phyloP scores from a whole-genome alignment of 2,113 vertebrate genomes.

The Saccopteryx leptura region DNA sequence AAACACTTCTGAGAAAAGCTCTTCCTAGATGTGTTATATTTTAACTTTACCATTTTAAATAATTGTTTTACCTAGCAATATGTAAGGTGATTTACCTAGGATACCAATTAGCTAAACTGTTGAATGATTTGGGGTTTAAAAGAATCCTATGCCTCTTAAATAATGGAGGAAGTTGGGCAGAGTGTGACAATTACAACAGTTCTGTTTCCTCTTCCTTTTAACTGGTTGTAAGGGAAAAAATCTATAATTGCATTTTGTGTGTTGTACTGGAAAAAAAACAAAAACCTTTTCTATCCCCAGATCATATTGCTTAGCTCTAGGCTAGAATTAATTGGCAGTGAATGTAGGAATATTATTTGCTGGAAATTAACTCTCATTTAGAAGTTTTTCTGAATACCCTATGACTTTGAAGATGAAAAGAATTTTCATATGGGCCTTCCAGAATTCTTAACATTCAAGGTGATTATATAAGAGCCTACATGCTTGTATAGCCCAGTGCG shows the following conservation, averaged over 20 bases:
- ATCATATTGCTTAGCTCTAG: conserved; percentile 71
- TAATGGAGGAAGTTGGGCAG: conserved; percentile 24
- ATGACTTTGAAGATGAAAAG: conserved; percentile 34
- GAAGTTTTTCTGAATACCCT: conserved; percentile 50
- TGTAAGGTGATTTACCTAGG: conserved; percentile 39
- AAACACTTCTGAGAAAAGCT: conserved; percentile 54
- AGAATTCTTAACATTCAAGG: conserved; percentile 39
- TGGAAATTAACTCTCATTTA: conserved; percentile 66
- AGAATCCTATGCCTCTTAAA: conserved; percentile 53
- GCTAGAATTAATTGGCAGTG: conserved; percentile 71
- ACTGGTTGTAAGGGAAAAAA: conserved; percentile 42
- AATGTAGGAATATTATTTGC: conserved; percentile 22
- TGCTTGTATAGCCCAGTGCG: background rate
- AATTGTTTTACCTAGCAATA: background rate
- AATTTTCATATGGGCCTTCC: conserved; percentile 40
- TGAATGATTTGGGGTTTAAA: conserved; percentile 57
- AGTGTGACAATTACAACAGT: conserved; percentile 42
- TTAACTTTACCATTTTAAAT: conserved; percentile 57
- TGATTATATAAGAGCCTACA: conserved; percentile 8
- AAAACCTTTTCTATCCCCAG: background rate
- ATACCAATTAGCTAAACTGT: conserved; percentile 49
- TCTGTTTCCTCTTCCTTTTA: conserved; percentile 58
- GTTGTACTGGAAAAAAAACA: background rate
- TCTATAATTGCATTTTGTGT: conserved; percentile 65
- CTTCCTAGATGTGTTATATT: background rate